Conservation (phyloP, 2,888 invertebrate genomes). For the Ferdinandea cuprea region DNA sequence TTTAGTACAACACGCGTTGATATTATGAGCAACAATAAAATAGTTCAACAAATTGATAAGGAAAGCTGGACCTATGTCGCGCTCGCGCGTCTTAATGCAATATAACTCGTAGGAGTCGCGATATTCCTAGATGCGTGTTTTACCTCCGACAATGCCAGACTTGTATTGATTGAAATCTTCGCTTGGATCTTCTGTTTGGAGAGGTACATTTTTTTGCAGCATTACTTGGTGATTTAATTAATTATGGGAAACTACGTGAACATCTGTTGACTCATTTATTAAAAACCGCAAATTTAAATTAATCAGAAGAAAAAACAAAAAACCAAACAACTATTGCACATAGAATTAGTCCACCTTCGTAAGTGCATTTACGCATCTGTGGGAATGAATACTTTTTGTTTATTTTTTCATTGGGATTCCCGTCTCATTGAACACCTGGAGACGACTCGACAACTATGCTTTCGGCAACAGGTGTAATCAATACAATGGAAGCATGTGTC, state of each 20-base stretch:
- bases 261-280: slow-evolving; percentile 38
- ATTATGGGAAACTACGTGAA: slow-evolving; percentile 45
- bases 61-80: not conserved
- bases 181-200: too few species aligned
- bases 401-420: slow-evolving; percentile 21
- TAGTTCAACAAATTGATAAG: not conserved
- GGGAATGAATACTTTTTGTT: not conserved
- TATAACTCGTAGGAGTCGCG: not conserved
- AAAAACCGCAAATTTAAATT: slow-evolving; percentile 41
- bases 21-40: not conserved
- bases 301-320: slow-evolving; percentile 8
- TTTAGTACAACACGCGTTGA: not conserved
- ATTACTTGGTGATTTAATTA: not conserved
- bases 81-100: too few species aligned
- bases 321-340: slow-evolving; percentile 18
- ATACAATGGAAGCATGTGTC: too few species aligned
- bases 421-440: slow-evolving; percentile 8
- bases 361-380: slow-evolving; percentile 4
- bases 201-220: not conserved
- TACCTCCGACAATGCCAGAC: not conserved
- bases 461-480: too few species aligned
- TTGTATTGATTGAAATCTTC: too few species aligned
- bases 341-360: slow-evolving; percentile 12
- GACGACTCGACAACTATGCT: too few species aligned
- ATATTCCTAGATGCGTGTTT: not conserved